Conservation (phyloP, 2,113 vertebrate genomes). For the Hypomesus transpacificus region DNA sequence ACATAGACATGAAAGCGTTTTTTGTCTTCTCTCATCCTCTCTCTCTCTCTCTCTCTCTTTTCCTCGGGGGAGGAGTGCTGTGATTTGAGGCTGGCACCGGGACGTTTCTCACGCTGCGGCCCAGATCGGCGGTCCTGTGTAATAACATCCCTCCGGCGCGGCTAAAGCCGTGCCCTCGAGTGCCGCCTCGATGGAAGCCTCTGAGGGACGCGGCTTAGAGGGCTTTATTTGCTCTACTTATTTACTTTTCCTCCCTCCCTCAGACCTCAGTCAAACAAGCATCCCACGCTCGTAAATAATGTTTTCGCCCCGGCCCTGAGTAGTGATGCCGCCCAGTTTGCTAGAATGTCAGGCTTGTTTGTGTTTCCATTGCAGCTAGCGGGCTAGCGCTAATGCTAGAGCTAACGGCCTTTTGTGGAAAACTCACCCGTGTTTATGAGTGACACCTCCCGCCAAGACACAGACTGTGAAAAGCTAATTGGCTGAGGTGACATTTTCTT, state of each 20-base stretch:
- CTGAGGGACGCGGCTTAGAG: slow-evolving; percentile 61
- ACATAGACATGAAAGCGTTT: not conserved
- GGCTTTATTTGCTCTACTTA: slow-evolving; percentile 62
- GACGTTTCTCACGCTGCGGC: slow-evolving; percentile 65
- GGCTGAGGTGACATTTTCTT: slow-evolving; percentile 57
- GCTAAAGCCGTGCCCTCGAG: slow-evolving; percentile 65
- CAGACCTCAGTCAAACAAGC: slow-evolving; percentile 50
- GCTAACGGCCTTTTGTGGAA: slow-evolving; percentile 24
- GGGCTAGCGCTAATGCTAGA: slow-evolving; percentile 3
- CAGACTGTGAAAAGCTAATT: slow-evolving; percentile 58
- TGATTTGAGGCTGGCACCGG: slow-evolving; percentile 65
- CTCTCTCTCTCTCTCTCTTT: slow-evolving; percentile 37
- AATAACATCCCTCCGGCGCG: slow-evolving; percentile 63
- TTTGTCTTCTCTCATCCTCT: slow-evolving; percentile 25
- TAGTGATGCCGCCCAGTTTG: slow-evolving; percentile 24
- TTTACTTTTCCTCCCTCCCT: slow-evolving; percentile 48
- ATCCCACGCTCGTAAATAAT: slow-evolving; percentile 53
- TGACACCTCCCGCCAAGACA: slow-evolving; percentile 37
- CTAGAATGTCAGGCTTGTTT: slow-evolving; percentile 30
- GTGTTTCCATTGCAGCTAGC: slow-evolving; percentile 1
- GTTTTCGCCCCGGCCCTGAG: not conserved
- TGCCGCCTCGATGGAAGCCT: slow-evolving; percentile 63
- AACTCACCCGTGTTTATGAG: slow-evolving; percentile 33
- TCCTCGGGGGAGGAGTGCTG: slow-evolving; percentile 24
- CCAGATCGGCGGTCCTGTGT: slow-evolving; percentile 63